phyloP scores from a whole-genome alignment of 2,113 vertebrate genomes.

The Muntiacus reevesi region DNA sequence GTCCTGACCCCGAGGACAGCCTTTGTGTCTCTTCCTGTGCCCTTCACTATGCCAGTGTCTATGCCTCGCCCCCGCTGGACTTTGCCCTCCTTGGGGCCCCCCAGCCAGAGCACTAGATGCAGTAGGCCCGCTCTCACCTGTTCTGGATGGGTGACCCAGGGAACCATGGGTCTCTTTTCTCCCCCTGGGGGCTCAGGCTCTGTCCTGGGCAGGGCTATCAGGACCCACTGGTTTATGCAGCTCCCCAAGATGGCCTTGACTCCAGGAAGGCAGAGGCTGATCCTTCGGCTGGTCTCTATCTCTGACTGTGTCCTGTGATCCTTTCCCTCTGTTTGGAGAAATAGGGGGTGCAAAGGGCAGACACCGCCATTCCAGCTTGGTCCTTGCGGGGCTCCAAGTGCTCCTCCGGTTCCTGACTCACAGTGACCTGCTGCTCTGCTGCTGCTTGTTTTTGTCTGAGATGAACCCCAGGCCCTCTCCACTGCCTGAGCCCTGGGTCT shows the following conservation, averaged over 20 bases:
- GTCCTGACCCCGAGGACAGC: not conserved
- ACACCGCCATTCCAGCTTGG: not conserved
- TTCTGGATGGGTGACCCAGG: not conserved
- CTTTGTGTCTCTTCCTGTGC: not conserved
- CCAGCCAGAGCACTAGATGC: not conserved
- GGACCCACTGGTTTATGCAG: not conserved
- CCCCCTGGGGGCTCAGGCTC: not conserved
- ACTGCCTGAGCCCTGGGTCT: not conserved
- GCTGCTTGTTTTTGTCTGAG: not conserved
- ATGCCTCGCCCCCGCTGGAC: accelerated
- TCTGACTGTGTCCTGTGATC: not conserved
- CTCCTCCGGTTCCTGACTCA: not conserved
- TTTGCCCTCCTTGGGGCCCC: not conserved
- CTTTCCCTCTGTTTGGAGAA: not conserved
- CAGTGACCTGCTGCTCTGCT: not conserved
- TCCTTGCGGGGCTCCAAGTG: accelerated
- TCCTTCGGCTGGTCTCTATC: not conserved
- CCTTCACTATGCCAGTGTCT: accelerated
- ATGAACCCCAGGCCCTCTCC: too few species aligned
- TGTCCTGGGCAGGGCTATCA: not conserved
- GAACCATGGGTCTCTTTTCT: not conserved
- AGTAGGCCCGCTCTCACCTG: not conserved
- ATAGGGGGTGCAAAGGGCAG: not conserved
- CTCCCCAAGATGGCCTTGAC: not conserved
- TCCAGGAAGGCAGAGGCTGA: not conserved